A percentile compares a stretch with the other conserved stretches of the same genome.
Evolutionary conservation across 2,797 vertebrate genomes (phyloP).

Genomic region (Mus spretus): DNA sequence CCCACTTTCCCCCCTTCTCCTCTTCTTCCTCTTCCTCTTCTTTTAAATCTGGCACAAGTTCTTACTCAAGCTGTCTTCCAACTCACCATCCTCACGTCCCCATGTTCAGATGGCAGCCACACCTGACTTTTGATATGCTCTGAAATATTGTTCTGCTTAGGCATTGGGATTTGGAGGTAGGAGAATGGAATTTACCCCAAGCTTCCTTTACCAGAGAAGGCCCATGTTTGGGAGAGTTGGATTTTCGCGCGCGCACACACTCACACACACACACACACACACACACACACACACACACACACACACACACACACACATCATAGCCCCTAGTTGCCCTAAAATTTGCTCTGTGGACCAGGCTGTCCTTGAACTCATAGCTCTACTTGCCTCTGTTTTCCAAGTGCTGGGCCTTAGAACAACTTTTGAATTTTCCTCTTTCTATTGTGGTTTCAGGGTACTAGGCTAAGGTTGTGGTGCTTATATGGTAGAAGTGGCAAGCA

Average conservation of each 20-base stretch:
- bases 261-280: too few species aligned
- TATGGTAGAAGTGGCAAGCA: neutral
- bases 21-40: neutral
- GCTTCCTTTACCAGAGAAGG: neutral
- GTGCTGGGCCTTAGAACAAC: neutral
- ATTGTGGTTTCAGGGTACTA: neutral
- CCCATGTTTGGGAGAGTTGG: neutral
- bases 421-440: neutral
- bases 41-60: neutral
- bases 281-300: too few species aligned
- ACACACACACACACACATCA: neutral
- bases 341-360: neutral
- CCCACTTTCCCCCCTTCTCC: too few species aligned
- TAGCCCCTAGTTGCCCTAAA: neutral
- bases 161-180: neutral
- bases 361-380: neutral
- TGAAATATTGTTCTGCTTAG: neutral
- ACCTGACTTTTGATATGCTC: neutral
- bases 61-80: neutral
- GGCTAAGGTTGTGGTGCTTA: neutral
- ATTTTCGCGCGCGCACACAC: too few species aligned
- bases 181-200: neutral
- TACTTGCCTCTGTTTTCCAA: neutral
- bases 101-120: neutral
- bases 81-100: neutral